Percentiles rank a stretch among this genome's conserved stretches.
These are phyloP conservation scores for Nannoperca obscura DNA, from an alignment of 2,797 vertebrate species.

Conservation along the genomic window DNA sequence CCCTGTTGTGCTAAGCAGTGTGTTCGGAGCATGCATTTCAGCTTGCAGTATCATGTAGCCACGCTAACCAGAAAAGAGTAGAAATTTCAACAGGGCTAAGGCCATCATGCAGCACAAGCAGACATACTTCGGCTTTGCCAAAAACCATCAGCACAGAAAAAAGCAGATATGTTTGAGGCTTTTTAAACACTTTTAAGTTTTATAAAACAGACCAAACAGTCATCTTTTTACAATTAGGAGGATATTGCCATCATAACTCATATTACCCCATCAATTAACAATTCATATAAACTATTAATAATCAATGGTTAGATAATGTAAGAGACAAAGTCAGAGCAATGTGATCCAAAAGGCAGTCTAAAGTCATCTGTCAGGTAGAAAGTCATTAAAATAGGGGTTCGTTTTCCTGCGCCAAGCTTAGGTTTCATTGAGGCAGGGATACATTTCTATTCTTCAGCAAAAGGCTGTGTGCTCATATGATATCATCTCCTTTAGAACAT, in stretches of 20 bases:
- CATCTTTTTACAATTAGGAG: slow-evolving; percentile 9
- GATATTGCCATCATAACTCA: slow-evolving; percentile 55
- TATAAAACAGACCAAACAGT: background rate
- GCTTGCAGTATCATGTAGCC: slow-evolving; percentile 53
- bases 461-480: slow-evolving; percentile 79
- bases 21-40: slow-evolving; percentile 60
- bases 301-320: slow-evolving; percentile 86
- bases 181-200: slow-evolving; percentile 9
- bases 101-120: slow-evolving; percentile 31
- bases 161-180: background rate
- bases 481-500: slow-evolving; percentile 78
- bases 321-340: slow-evolving; percentile 87
- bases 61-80: slow-evolving; percentile 58
- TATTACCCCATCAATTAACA: slow-evolving; percentile 75
- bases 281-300: slow-evolving; percentile 88
- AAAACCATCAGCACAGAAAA: slow-evolving; percentile 25
- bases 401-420: slow-evolving; percentile 80
- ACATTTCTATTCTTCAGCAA: slow-evolving; percentile 85
- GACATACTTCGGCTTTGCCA: slow-evolving; percentile 27
- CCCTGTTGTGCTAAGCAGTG: slow-evolving; percentile 49
- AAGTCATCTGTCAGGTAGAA: slow-evolving; percentile 90
- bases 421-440: slow-evolving; percentile 82
- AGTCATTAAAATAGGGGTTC: slow-evolving; percentile 86
- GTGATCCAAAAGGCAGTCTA: slow-evolving; percentile 86
- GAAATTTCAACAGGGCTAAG: slow-evolving; percentile 54